These are phyloP conservation scores for Barnardius zonarius DNA, from an alignment of 2,113 vertebrate genomes.

Conservation along the genomic window DNA sequence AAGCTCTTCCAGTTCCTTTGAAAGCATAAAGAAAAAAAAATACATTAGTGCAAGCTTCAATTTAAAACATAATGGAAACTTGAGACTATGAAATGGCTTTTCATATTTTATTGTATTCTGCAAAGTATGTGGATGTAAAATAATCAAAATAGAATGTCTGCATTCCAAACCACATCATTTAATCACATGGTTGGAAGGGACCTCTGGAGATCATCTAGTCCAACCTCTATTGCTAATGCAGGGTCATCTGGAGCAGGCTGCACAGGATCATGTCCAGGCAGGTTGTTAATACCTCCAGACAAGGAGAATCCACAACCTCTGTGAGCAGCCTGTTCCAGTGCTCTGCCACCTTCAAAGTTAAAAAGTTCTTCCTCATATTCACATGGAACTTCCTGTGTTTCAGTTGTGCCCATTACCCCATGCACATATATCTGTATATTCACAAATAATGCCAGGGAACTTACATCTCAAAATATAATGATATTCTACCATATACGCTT, in stretches of 20 bases:
- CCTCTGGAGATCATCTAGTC: neutral
- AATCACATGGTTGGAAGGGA: neutral
- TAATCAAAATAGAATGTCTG: neutral
- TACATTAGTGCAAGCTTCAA: slow-evolving; percentile 2
- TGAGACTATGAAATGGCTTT: slow-evolving; percentile 22
- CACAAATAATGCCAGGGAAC: neutral
- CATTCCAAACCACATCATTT: neutral
- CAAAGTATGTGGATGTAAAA: neutral
- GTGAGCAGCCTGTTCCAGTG: neutral
- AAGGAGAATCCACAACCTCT: neutral
- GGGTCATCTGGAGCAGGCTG: neutral
- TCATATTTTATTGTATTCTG: neutral
- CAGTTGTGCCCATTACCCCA: neutral
- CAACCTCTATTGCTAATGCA: neutral
- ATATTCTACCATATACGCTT: neutral
- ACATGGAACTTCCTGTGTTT: neutral
- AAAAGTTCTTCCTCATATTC: neutral
- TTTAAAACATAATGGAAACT: slow-evolving; percentile 16
- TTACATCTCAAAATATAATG: neutral
- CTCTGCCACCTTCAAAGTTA: neutral
- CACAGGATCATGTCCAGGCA: neutral
- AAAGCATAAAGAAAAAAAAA: slow-evolving; percentile 3
- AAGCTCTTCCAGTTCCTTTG: slow-evolving; percentile 91
- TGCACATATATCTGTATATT: neutral
- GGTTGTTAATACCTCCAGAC: neutral